Base-by-base conservation (phyloP, 2,797 vertebrate genomes). In the Tamandua tetradactyla region DNA sequence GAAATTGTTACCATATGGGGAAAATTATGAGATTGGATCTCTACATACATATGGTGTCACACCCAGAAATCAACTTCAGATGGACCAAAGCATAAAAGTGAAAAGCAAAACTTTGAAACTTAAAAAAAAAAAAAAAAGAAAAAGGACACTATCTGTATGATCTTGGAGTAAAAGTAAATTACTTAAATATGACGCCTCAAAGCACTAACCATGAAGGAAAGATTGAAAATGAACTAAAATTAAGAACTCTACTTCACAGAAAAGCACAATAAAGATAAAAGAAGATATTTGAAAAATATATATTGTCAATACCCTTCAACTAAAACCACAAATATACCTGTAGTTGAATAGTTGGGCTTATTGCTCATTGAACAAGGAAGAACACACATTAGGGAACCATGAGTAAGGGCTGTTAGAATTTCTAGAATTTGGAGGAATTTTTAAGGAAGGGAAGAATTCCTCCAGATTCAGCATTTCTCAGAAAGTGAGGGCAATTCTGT, bases 101-200 rank as follows among this genome's bases (percentile, higher is more conserved):
- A 17, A 55, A 22, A 20, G 55, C 20, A 55, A 55, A 55, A 55
- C 55, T 55, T 47, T 52, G 55, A 76, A 76, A 76, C 12, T 62
- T 55, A 66, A 68, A 82, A 87, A 64, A 80, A 40, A 44, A 44
- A 23, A 12, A 47, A 22, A 55, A 12, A 47, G 22, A 55, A 52
- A 52, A 52, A 52, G 52, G 55, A 22, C 55, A 82, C 55, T 72
- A 55, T 66, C 5, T 47, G 15, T 75, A 23, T 66, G 74, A 89
- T 69, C 12, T 69, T 87, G 35, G n/a, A 55, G n/a, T 57, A 59
- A 87, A 37, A 76, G 59, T 69, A 12, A n/a, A 81, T 72, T 92
- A 76, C 83, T 87, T 88, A 94, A 83, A 64, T 84, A 79, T 57
- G 55, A 72, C 40, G 66, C 18, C 40, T 85, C 79, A 89, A 82